These are phyloP conservation scores for Barnardius zonarius DNA, from an alignment of 2,113 vertebrate genomes.

Conservation along the genomic window DNA sequence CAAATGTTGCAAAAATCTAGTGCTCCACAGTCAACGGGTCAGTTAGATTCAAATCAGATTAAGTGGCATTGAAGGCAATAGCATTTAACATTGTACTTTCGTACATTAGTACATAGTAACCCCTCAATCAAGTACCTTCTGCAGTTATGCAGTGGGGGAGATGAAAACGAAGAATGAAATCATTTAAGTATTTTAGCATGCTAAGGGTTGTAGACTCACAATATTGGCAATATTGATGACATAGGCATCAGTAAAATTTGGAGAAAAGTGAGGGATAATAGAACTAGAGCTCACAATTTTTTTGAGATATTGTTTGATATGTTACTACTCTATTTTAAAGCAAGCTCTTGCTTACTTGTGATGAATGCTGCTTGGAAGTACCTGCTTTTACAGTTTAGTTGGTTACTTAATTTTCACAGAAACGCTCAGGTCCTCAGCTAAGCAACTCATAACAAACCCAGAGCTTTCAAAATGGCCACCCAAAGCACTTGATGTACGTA, in stretches of 20 bases:
- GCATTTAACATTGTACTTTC: not conserved
- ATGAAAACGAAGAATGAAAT: not conserved
- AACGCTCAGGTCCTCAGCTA: not conserved
- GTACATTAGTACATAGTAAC: not conserved
- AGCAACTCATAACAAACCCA: not conserved
- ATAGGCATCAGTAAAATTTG: not conserved
- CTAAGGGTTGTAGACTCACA: not conserved
- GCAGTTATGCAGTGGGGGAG: not conserved
- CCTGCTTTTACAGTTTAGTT: not conserved
- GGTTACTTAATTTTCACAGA: not conserved
- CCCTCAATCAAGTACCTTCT: not conserved
- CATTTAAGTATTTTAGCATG: not conserved
- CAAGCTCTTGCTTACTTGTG: not conserved
- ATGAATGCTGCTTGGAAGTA: not conserved
- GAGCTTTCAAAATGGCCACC: not conserved
- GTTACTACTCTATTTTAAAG: not conserved
- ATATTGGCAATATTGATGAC: not conserved
- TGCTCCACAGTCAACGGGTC: not conserved
- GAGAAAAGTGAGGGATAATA: not conserved
- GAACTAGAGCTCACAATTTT: not conserved
- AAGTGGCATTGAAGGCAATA: not conserved
- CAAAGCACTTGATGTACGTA: not conserved
- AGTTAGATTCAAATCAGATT: not conserved
- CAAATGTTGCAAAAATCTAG: not conserved
- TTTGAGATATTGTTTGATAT: not conserved